Evolutionary conservation across 2,113 vertebrate species (phyloP).

Genomic region (Phoenicopterus ruber): DNA sequence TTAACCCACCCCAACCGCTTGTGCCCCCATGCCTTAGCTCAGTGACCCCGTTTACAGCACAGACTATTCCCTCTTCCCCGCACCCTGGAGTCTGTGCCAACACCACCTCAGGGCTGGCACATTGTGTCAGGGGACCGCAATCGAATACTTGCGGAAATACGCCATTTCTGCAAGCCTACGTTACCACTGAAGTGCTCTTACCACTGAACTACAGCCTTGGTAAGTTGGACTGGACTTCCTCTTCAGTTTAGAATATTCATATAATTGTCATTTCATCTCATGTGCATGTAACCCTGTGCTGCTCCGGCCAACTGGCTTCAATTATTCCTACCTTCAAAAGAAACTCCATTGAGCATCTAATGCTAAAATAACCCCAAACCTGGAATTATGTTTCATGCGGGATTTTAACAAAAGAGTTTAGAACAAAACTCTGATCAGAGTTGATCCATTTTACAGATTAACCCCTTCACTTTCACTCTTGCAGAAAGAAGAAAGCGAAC

Average conservation of each 20-base stretch:
- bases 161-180: neutral
- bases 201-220: neutral
- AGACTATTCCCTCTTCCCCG: rapidly evolving
- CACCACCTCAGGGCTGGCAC: neutral
- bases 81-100: neutral
- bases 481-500: neutral
- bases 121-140: neutral
- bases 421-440: neutral
- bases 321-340: neutral
- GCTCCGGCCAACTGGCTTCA: neutral
- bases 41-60: neutral
- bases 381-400: neutral
- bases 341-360: neutral
- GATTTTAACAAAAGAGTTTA: neutral
- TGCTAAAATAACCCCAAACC: neutral
- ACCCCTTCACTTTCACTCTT: neutral
- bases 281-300: neutral
- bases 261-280: neutral
- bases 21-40: neutral
- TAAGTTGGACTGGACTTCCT: neutral
- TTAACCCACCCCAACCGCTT: neutral
- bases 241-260: neutral
- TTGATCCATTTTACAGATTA: neutral
- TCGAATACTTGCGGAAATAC: neutral
- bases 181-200: neutral